Conservation (phyloP, 1,140 invertebrate genomes). For the Latrodectus geometricus region DNA sequence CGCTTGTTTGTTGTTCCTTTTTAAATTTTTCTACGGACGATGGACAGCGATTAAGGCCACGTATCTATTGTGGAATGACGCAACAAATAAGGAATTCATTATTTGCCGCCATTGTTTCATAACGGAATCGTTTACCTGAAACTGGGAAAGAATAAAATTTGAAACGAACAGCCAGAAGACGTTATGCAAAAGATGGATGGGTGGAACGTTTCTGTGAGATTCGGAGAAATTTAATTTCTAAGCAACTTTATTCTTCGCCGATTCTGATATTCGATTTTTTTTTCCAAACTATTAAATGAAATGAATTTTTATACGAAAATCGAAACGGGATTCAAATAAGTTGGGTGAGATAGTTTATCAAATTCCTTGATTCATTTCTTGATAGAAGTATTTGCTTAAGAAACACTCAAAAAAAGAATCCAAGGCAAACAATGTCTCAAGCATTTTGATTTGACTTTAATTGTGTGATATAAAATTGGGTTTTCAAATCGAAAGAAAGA, state of each 20-base stretch:
- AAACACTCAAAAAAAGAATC: no score
- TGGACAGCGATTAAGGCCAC: constrained; percentile 2
- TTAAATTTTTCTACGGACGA: not conserved
- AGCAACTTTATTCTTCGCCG: no score
- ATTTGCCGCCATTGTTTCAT: not conserved
- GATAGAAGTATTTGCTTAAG: no score
- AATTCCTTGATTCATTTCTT: no score
- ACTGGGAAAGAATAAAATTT: not conserved
- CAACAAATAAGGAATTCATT: not conserved
- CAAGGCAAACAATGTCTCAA: no score
- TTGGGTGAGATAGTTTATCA: no score
- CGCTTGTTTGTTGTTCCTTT: not conserved
- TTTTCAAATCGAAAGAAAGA: no score
- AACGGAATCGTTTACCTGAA: not conserved
- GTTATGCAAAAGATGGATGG: not conserved
- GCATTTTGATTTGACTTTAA: no score
- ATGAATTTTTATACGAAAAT: no score
- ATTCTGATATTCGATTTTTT: not conserved
- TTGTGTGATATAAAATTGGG: no score
- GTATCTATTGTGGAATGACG: not conserved
- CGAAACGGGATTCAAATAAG: no score
- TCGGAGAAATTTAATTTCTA: not conserved
- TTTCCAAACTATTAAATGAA: not conserved
- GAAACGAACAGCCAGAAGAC: not conserved
- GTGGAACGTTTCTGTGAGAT: not conserved